Evolutionary conservation across 2,888 invertebrate genomes (phyloP).

Genomic region (Polyommatus iphigenia): DNA sequence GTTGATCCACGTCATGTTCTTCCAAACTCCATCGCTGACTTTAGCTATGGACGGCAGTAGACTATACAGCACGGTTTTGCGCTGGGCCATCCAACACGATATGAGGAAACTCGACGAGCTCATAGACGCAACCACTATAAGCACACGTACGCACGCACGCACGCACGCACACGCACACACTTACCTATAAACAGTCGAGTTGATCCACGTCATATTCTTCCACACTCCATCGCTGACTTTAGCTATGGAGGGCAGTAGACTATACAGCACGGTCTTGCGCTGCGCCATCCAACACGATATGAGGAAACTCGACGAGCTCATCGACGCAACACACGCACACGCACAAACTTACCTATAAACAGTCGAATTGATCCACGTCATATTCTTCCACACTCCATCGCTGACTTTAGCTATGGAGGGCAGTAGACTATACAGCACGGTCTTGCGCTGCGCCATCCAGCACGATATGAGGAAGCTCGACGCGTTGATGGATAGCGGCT

Average conservation of each 20-base stretch:
- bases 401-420: constrained; percentile 82
- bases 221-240: constrained; percentile 78
- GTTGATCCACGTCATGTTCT: constrained; percentile 82
- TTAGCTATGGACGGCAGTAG: constrained; percentile 85
- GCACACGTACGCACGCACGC: too few species aligned
- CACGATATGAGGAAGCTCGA: constrained; percentile 84
- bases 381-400: constrained; percentile 77
- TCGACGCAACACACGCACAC: not conserved
- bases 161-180: too few species aligned
- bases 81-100: constrained; percentile 81
- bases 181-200: constrained; percentile 73
- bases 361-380: constrained; percentile 82
- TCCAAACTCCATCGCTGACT: constrained; percentile 76
- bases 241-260: constrained; percentile 85
- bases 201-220: constrained; percentile 81
- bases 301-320: constrained; percentile 76
- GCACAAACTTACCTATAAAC: constrained; percentile 59
- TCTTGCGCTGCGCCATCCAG: constrained; percentile 74
- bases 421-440: constrained; percentile 80
- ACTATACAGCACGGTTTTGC: constrained; percentile 58
- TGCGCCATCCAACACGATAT: constrained; percentile 83
- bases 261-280: constrained; percentile 53
- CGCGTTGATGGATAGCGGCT: constrained; percentile 82
- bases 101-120: constrained; percentile 80
- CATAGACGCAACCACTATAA: too few species aligned